Evolutionary conservation across 2,888 invertebrate species (phyloP), one percentile per base, ranked within the genome.

Genomic region (Alsophila aescularia): DNA sequence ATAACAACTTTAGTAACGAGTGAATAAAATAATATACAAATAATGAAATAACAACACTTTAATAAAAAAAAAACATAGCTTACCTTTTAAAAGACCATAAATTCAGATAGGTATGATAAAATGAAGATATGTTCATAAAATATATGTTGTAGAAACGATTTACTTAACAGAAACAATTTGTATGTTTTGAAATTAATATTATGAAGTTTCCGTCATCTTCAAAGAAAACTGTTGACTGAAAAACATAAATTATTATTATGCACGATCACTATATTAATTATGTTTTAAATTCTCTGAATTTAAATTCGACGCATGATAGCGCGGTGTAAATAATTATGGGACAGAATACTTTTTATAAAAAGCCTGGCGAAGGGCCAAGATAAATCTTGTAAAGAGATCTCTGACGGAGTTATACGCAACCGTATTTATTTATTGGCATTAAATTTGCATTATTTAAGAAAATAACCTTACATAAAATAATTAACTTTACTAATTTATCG

Each of bases 311-410:
- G 36, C 35, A 18, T 51, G 29, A 36, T 51, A 42, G 50, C 36
- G 21, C 32, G 41, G n/a, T n/a, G n/a, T n/a, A n/a, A n/a, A n/a
- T n/a, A n/a, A n/a, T n/a, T n/a, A n/a, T n/a, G n/a, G n/a, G n/a
- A n/a, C n/a, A n/a, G n/a, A 12, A 39, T 13, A 16, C 24, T 39
- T 44, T 24, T 52, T 44, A 13, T 45, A 52, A 45, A 27, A 16
- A 45, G n/a, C 10, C 15, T 53, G 52, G 52, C 14, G 7, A 7
- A 2, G 6, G 2, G 41, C 52, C 52, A 53, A 45, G 2, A 18
- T 21, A 52, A 47, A 41, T 16, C 14, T 52, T 37, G 40, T 44
- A 27, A 50, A 41, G 29, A 39, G 32, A 52, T 12, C 21, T 40
- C 15, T 9, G 27, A 15, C 9, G 36, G 10, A 35, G 6, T 12